These are phyloP conservation scores for Oncorhynchus masou DNA, from an alignment of 2,113 vertebrate genomes.

Conservation along the genomic window DNA sequence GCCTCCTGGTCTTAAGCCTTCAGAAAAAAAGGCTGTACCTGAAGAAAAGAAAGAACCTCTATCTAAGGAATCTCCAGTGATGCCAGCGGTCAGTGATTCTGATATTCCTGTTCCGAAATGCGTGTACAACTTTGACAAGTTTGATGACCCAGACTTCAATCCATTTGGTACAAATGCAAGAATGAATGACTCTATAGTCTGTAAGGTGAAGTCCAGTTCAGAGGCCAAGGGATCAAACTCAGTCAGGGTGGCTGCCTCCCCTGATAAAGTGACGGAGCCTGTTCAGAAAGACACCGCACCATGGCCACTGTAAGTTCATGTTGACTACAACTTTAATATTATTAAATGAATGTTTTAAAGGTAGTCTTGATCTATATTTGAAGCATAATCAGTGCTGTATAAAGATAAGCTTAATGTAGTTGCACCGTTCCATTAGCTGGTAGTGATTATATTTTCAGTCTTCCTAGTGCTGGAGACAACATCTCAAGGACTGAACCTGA, in stretches of 20 bases:
- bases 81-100: conserved; percentile 16
- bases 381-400: too few species aligned
- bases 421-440: too few species aligned
- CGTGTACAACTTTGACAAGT: conserved; percentile 70
- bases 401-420: too few species aligned
- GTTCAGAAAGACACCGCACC: conserved; percentile 18
- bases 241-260: neutral
- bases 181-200: conserved; percentile 62
- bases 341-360: too few species aligned
- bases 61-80: conserved; percentile 17
- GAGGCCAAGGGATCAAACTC: neutral
- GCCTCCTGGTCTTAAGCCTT: conserved; percentile 60
- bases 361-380: too few species aligned
- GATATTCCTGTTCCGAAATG: conserved; percentile 51
- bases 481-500: too few species aligned
- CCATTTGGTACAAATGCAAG: conserved; percentile 65
- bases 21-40: conserved; percentile 45
- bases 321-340: neutral
- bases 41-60: conserved; percentile 31
- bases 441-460: too few species aligned
- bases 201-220: conserved; percentile 21
- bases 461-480: too few species aligned
- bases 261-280: neutral
- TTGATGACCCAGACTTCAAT: conserved; percentile 79
- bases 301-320: neutral